Base-by-base conservation (phyloP, 2,888 invertebrate genomes). In the Nymphalis c-album region DNA sequence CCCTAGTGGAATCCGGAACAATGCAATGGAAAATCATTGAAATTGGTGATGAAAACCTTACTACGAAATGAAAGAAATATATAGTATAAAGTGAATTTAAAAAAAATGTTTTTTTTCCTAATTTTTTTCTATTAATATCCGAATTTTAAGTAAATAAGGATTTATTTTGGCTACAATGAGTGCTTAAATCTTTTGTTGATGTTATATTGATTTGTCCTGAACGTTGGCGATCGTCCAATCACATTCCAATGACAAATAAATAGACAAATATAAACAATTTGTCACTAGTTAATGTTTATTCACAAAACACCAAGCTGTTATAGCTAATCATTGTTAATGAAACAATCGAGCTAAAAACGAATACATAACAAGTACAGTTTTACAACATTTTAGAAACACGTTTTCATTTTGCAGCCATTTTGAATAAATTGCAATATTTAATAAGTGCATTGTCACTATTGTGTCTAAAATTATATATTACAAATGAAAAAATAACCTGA, bases 151-250 rank as follows among this genome's bases (percentile, higher is more conserved):
- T 60, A 47, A 60, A 60, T 22, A 60, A 7, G 59, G 10, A 40
- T 64, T 47, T 18, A 46, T 53, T 46, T 51, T 64, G 26, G 40
- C 18, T 22, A 59, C 50, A 48, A 20, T 53, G 22, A 64, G 22
- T 57, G 45, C 48, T 64, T 46, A 46, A 61, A 60, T 22, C 26
- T 46, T 60, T 58, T 46, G 50, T 57, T 48, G 55, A 60, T 63
- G 45, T 58, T 48, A 58, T 62, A 68, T 60, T 64, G 58, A 68
- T 64, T 64, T 46, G 60, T 53, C 31, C 64, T 51, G 57, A 57
- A 50, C 50, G 60, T 26, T 64, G 45, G 60, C 59, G 59, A 20
- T 51, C 50, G 31, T 60, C 60, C 64, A 64, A 64, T 51, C 60
- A 16, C 46, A 50, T 22, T 35, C 45, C 51, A 60, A 60, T 60